These are phyloP conservation scores for Lophotis ruficrista DNA, from an alignment of 2,113 vertebrate genomes.

Conservation along the genomic window DNA sequence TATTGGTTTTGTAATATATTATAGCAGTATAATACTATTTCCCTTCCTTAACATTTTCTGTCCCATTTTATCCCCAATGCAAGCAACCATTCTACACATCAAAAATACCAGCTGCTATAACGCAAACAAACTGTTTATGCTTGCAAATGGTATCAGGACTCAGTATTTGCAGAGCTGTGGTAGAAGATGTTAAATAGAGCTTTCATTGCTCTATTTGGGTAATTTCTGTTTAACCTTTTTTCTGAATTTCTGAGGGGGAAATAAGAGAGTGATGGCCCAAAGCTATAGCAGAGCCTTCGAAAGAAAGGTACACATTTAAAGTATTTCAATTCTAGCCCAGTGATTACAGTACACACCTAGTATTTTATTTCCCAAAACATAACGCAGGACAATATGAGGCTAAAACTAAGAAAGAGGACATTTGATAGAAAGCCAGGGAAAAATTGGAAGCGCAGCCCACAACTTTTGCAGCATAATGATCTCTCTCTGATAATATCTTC, in stretches of 20 bases:
- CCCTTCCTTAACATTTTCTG: not conserved
- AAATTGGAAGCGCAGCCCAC: not conserved
- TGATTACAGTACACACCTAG: not conserved
- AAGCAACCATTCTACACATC: not conserved
- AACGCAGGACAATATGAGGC: not conserved
- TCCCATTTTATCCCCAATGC: not conserved
- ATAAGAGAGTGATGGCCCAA: not conserved
- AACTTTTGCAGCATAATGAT: not conserved
- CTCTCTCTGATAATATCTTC: not conserved
- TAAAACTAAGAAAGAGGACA: not conserved
- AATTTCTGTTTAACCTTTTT: not conserved
- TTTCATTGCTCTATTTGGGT: not conserved
- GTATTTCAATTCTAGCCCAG: not conserved
- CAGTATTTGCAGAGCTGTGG: not conserved
- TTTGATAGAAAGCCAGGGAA: not conserved
- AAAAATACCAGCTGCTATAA: not conserved
- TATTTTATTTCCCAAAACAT: not conserved
- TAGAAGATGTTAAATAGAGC: not conserved
- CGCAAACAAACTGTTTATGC: not conserved
- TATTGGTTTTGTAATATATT: not conserved
- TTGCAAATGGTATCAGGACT: not conserved
- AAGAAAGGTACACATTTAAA: not conserved
- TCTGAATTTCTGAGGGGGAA: no score
- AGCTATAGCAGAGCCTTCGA: not conserved
- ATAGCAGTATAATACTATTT: not conserved